Conservation (phyloP, 2,888 invertebrate species). For the Toxonevra muliebris region DNA sequence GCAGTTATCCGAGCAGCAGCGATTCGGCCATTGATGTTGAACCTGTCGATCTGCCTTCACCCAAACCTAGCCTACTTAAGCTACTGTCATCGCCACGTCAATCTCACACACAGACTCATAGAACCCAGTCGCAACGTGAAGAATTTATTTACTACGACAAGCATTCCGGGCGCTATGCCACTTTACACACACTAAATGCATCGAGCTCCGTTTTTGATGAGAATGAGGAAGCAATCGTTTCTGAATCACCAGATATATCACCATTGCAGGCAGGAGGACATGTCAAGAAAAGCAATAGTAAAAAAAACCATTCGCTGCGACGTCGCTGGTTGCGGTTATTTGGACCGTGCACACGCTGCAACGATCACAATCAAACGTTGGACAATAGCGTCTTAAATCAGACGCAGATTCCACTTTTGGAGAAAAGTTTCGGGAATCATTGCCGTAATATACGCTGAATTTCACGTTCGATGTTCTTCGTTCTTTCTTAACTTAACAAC, state of each 20-base stretch:
- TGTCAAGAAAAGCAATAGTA: slow-evolving; percentile 20
- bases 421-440: slow-evolving; percentile 34
- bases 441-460: too few relatives aligned
- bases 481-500: too few relatives aligned
- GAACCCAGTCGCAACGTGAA: slow-evolving; percentile 7
- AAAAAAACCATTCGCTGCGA: slow-evolving; percentile 44
- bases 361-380: slow-evolving; percentile 43
- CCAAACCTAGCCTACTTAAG: slow-evolving; percentile 36
- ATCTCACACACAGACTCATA: neutral
- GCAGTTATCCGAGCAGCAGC: slow-evolving; percentile 50
- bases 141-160: neutral
- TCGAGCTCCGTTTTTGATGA: slow-evolving; percentile 2
- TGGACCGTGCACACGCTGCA: slow-evolving; percentile 55
- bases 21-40: slow-evolving; percentile 60
- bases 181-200: slow-evolving; percentile 4
- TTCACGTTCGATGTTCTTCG: too few relatives aligned
- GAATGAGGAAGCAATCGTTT: neutral
- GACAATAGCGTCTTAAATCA: slow-evolving; percentile 43
- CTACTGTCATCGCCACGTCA: slow-evolving; percentile 8
- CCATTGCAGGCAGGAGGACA: neutral
- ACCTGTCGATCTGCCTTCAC: slow-evolving; percentile 42
- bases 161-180: neutral
- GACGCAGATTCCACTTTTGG: slow-evolving; percentile 52
- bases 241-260: slow-evolving; percentile 15
- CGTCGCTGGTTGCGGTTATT: slow-evolving; percentile 52